Evolutionary conservation across 2,113 vertebrate genomes (phyloP), one percentile per base, ranked within the genome.

Genomic region (Forbesichthys agassizii): DNA sequence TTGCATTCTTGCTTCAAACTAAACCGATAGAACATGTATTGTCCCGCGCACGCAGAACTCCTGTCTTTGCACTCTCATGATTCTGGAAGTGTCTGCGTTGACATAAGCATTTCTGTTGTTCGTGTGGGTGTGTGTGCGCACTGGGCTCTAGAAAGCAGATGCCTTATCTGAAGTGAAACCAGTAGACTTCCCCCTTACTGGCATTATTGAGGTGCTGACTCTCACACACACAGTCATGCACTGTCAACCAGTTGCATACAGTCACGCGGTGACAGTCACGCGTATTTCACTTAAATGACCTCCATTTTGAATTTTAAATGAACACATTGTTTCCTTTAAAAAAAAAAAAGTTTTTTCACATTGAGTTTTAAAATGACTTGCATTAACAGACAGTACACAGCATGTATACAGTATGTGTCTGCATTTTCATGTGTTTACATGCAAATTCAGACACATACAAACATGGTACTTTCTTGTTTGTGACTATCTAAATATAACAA

Each of bases 101-200:
- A 11, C 14, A 11, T 58, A 9, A 13, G n/a, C 1, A 16, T 66
- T 59, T 12, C 4, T 36, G 1, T 60, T 69, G 78, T 63, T 27
- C 2, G 2, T 27, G 66, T 61, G 33, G 20, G 36, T 46, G 52
- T 55, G 6, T 1, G 42, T 48, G 58, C 1, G 20, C 20, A 20
- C 20, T 2, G 20, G 20, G 20, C 20, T 20, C 1, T 27, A 27
- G 27, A 27, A 2, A 27, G 2, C 27, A 27, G 27, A 3, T 2
- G 27, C 27, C 27, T 27, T 27, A 67, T 66, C 81, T 84, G 87
- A 88, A 84, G 74, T 84, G 87, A 88, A 84, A 90, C 76, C 73
- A n/a, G 18, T 64, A 59, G 1, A 82, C 85, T 90, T 90, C 36
- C 85, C 87, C 86, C 86, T 69, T 77, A 57, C 78, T 77, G 61